These are phyloP conservation scores for Perca schrenkii DNA, from an alignment of 2,113 vertebrate species.

Conservation along the genomic window DNA sequence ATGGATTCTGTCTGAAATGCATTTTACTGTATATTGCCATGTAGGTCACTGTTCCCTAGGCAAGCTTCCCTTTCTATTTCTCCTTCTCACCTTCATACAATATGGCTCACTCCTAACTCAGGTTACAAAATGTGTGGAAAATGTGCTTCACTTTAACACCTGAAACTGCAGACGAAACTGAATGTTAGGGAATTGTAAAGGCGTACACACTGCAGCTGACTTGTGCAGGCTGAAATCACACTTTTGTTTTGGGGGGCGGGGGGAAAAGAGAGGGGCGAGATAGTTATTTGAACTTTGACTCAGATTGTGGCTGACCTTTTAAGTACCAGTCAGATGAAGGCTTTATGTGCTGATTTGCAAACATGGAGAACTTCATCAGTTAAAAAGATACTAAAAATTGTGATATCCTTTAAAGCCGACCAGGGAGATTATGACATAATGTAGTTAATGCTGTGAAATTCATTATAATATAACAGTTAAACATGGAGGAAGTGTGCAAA, in stretches of 20 bases:
- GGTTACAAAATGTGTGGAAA: conserved; percentile 16
- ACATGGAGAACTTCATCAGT: not conserved
- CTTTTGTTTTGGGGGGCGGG: no score
- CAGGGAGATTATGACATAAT: no score
- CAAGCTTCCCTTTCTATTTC: conserved; percentile 34
- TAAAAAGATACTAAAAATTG: no score
- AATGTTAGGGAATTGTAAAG: conserved; percentile 32
- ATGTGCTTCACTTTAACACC: conserved; percentile 14
- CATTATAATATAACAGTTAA: not conserved
- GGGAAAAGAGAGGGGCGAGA: no score
- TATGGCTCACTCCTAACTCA: conserved; percentile 12
- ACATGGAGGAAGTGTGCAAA: not conserved
- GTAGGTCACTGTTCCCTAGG: conserved; percentile 65
- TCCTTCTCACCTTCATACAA: conserved; percentile 36
- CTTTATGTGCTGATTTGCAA: not conserved
- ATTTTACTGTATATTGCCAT: conserved; percentile 68
- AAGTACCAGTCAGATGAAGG: not conserved
- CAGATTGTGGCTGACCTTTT: conserved; percentile 13
- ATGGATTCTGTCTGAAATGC: conserved; percentile 41
- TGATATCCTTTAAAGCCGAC: no score
- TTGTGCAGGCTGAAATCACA: no score
- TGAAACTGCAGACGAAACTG: conserved; percentile 13
- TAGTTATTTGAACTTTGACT: conserved; percentile 6
- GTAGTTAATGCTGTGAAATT: not conserved
- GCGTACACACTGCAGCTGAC: not conserved